These are phyloP conservation scores for Drosophila neotestacea DNA, from an alignment of 2,888 invertebrate species.

Conservation along the genomic window DNA sequence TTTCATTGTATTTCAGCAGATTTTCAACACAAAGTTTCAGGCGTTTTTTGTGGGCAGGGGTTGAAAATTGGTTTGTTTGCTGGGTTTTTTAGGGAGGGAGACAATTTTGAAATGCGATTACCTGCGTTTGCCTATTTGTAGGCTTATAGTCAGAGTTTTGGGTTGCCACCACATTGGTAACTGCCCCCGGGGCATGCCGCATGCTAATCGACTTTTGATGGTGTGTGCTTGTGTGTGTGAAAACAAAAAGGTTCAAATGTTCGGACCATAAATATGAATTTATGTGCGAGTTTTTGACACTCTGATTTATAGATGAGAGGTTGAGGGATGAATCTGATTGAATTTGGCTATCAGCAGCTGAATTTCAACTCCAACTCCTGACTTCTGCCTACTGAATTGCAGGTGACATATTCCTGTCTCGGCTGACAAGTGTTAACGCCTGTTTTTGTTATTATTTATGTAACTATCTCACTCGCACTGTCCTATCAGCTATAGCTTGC, in stretches of 20 bases:
- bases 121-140: slow-evolving; percentile 83
- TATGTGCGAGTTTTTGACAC: slow-evolving; percentile 71
- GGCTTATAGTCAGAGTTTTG: slow-evolving; percentile 47
- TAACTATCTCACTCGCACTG: slow-evolving; percentile 15
- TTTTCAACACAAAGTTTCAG: slow-evolving; percentile 63
- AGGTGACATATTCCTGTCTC: slow-evolving; percentile 74
- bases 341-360: slow-evolving; percentile 52
- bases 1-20: slow-evolving; percentile 83
- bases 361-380: neutral
- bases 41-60: slow-evolving; percentile 40
- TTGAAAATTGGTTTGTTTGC: slow-evolving; percentile 69
- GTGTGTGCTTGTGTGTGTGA: slow-evolving; percentile 52
- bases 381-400: slow-evolving; percentile 30
- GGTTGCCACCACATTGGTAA: slow-evolving; percentile 28
- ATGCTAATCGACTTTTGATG: slow-evolving; percentile 82
- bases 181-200: slow-evolving; percentile 49
- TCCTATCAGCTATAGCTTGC: neutral
- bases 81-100: slow-evolving; percentile 6
- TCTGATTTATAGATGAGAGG: slow-evolving; percentile 68
- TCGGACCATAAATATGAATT: slow-evolving; percentile 84
- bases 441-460: slow-evolving; percentile 52
- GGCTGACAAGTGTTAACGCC: slow-evolving; percentile 74
- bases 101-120: slow-evolving; percentile 78
- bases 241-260: slow-evolving; percentile 83
- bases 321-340: slow-evolving; percentile 55